Conservation (phyloP, 1,140 invertebrate genomes). For the Gryllus bimaculatus region DNA sequence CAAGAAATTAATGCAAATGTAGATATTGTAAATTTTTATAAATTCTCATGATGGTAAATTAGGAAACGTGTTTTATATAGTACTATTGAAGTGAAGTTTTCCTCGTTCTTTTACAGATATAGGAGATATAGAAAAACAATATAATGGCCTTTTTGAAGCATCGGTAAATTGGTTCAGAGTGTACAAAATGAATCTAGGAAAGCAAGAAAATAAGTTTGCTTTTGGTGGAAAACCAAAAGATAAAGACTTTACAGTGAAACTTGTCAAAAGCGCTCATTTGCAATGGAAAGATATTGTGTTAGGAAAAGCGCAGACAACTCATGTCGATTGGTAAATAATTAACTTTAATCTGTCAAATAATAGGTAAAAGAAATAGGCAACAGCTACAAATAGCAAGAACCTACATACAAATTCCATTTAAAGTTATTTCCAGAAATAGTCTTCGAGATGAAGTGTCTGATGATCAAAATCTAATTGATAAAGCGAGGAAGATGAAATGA, state of each 20-base stretch:
- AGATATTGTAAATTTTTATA: neutral
- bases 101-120: neutral
- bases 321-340: too few relatives aligned
- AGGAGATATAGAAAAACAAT: neutral
- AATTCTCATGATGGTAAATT: too few relatives aligned
- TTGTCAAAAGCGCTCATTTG: neutral
- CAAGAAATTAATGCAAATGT: neutral
- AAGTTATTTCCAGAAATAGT: too few relatives aligned
- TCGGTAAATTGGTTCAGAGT: neutral
- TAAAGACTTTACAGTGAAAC: neutral
- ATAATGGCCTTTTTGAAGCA: neutral
- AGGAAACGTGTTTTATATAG: neutral
- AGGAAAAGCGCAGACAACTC: neutral
- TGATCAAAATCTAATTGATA: too few relatives aligned
- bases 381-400: too few relatives aligned
- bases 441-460: too few relatives aligned
- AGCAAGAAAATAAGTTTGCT: neutral
- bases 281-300: neutral
- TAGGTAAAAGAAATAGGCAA: too few relatives aligned
- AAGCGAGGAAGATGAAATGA: too few relatives aligned
- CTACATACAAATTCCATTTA: too few relatives aligned
- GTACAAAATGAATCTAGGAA: neutral
- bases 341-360: too few relatives aligned
- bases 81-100: neutral
- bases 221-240: neutral